phyloP scores from a whole-genome alignment of 2,888 invertebrate genomes.

The Cheilosia vulpina region DNA sequence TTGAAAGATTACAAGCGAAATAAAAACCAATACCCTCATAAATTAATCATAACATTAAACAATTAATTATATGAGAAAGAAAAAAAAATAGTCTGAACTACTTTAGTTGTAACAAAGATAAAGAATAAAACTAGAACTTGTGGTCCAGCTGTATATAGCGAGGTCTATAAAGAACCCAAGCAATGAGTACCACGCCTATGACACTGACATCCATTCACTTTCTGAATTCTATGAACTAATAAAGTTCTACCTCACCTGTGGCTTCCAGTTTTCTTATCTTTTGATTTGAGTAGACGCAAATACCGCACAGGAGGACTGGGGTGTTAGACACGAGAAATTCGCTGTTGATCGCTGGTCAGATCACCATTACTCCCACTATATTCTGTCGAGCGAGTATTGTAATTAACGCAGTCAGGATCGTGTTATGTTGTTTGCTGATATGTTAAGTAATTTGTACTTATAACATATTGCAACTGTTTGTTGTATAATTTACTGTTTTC shows the following conservation, averaged over 20 bases:
- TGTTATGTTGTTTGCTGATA: conserved; percentile 42
- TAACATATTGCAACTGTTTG: background rate
- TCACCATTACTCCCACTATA: conserved; percentile 35
- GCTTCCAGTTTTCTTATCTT: conserved; percentile 29
- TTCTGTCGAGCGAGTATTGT: conserved; percentile 2
- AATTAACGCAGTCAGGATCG: conserved; percentile 60
- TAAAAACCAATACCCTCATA: conserved; percentile 3
- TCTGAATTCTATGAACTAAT: conserved; percentile 31
- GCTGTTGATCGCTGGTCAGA: conserved; percentile 1
- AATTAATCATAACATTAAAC: conserved; percentile 13
- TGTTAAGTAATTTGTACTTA: conserved; percentile 14
- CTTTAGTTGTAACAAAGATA: background rate
- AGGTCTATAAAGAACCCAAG: background rate
- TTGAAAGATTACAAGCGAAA: background rate
- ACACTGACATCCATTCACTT: conserved; percentile 35
- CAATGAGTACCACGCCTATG: conserved; percentile 21
- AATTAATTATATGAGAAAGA: background rate
- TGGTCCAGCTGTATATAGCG: conserved; percentile 1
- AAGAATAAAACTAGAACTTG: conserved; percentile 32
- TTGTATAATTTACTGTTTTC: background rate
- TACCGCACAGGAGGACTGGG: conserved; percentile 3
- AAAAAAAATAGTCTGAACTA: background rate
- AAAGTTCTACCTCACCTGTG: conserved; percentile 27
- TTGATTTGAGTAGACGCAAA: conserved; percentile 9
- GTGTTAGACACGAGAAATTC: background rate